These are phyloP conservation scores for Virgularia gustaviana DNA, from an alignment of 92 coral and sea anemone genomes.

Conservation along the genomic window DNA sequence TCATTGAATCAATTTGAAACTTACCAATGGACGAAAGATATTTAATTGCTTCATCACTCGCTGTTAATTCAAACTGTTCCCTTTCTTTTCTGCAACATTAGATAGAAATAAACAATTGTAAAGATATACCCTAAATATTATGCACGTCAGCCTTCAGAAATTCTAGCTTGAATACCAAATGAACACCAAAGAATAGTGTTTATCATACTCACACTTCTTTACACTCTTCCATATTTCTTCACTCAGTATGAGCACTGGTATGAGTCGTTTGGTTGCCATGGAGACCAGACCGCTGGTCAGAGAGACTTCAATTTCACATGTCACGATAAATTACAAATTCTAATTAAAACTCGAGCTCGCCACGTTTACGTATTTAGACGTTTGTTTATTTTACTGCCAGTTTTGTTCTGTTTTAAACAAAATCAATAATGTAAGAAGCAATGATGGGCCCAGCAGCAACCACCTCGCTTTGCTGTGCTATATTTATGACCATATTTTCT, in stretches of 20 bases:
- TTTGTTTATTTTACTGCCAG: too few species aligned
- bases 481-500: too few species aligned
- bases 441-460: too few species aligned
- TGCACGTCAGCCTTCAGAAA: too few species aligned
- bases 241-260: too few species aligned
- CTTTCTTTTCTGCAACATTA: conserved; percentile 26
- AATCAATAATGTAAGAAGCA: too few species aligned
- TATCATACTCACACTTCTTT: not conserved
- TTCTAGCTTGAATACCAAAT: not conserved
- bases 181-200: not conserved
- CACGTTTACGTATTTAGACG: too few species aligned
- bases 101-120: not conserved
- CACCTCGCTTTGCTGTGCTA: too few species aligned
- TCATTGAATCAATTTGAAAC: too few species aligned
- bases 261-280: conserved; percentile 17
- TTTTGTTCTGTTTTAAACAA: too few species aligned
- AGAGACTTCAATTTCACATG: not conserved
- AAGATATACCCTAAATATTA: too few species aligned
- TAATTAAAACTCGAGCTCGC: too few species aligned
- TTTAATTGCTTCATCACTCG: conserved; percentile 68
- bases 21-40: conserved; percentile 71
- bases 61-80: conserved; percentile 27
- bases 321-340: not conserved
- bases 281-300: conserved; percentile 10
- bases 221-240: conserved; percentile 27